Evolutionary conservation across 2,797 vertebrate species (phyloP).

Genomic region (Paguma larvata): DNA sequence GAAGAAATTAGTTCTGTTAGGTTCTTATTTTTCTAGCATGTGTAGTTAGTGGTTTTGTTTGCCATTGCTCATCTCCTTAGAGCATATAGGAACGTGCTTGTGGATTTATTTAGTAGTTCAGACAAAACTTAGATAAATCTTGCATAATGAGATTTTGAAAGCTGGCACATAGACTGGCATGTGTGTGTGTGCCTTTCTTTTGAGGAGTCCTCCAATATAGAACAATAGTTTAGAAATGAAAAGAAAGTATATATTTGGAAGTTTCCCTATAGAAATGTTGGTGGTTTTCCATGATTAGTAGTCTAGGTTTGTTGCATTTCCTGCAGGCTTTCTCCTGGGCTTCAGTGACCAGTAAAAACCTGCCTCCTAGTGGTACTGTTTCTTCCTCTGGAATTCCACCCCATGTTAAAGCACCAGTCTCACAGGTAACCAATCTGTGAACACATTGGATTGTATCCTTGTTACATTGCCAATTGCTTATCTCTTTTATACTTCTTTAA

Average conservation of each 20-base stretch:
- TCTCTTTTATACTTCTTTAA: conserved; percentile 82
- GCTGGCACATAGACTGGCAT: conserved; percentile 81
- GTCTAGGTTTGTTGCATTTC: conserved; percentile 91
- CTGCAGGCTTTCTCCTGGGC: conserved; percentile 99
- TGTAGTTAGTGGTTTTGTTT: conserved; percentile 79
- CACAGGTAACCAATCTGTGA: conserved; percentile 96
- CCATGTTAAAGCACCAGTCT: conserved; percentile 98
- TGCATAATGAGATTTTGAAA: conserved; percentile 79
- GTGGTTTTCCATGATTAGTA: conserved; percentile 90
- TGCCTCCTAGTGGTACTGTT: conserved; percentile 97
- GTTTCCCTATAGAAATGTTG: conserved; percentile 89
- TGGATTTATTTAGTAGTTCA: conserved; percentile 78
- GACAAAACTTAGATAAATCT: conserved; percentile 71
- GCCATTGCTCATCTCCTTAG: conserved; percentile 74
- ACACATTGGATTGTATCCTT: conserved; percentile 90
- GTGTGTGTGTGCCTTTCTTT: conserved; percentile 82
- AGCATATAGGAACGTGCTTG: conserved; percentile 74
- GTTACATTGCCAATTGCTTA: conserved; percentile 91
- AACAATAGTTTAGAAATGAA: conserved; percentile 80
- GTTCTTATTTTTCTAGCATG: conserved; percentile 74
- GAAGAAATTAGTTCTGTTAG: conserved; percentile 67
- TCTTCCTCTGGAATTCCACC: conserved; percentile 97
- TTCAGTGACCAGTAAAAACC: conserved; percentile 99
- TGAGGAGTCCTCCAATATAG: conserved; percentile 80
- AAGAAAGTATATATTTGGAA: conserved; percentile 85